Conservation (phyloP, 2,113 vertebrate genomes). For the Serilophus lunatus region DNA sequence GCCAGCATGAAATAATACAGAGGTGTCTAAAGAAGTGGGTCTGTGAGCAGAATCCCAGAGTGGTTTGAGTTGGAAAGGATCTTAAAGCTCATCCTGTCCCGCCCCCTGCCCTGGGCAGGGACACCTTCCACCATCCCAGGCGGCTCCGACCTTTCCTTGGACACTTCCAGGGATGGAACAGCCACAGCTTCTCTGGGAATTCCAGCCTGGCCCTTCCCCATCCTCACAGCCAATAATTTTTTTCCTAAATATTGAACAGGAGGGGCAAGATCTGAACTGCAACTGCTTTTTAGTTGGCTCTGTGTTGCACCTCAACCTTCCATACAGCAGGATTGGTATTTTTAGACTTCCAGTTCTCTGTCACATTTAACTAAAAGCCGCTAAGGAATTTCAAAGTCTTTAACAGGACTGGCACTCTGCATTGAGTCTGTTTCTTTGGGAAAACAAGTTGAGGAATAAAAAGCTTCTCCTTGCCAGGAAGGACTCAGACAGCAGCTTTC, state of each 20-base stretch:
- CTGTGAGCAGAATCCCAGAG: neutral
- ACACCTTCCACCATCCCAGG: neutral
- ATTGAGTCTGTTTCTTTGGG: neutral
- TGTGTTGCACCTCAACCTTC: neutral
- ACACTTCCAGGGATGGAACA: neutral
- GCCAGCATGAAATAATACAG: neutral
- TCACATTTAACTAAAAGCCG: neutral
- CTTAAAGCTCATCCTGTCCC: neutral
- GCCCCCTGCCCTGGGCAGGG: neutral
- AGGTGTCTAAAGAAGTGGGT: neutral
- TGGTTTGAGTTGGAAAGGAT: neutral
- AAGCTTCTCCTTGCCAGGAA: neutral
- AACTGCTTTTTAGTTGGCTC: neutral
- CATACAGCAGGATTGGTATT: neutral
- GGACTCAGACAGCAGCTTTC: neutral
- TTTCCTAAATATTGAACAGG: neutral
- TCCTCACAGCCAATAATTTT: neutral
- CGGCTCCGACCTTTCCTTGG: neutral
- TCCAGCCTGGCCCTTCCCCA: too few species aligned
- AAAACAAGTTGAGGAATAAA: neutral
- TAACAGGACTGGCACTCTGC: neutral
- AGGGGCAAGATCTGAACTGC: neutral
- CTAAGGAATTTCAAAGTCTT: neutral
- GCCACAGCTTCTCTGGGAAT: neutral
- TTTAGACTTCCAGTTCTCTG: neutral